A percentile compares a stretch with the other conserved stretches of the same genome.
These are phyloP conservation scores for Brassicogethes aeneus DNA, from an alignment of 2,888 invertebrate species.

Conservation along the genomic window DNA sequence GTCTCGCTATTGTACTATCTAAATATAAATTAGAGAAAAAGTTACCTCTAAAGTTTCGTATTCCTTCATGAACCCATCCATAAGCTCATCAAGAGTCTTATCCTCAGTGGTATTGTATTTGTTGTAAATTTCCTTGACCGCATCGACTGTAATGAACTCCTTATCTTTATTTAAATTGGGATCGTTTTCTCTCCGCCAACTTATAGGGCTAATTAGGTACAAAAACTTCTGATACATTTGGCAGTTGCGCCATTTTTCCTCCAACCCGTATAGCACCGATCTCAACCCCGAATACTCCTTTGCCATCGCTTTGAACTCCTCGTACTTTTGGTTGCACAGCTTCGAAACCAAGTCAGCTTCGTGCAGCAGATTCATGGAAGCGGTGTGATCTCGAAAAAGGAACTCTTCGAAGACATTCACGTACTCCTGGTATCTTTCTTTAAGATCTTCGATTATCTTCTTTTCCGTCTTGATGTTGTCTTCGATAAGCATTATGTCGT, in stretches of 20 bases:
- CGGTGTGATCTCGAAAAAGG: constrained; percentile 51
- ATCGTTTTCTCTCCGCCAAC: constrained; percentile 49
- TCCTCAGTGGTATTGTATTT: constrained; percentile 25
- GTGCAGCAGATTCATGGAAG: constrained; percentile 48
- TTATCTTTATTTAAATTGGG: constrained; percentile 5
- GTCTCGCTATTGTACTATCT: too few relatives aligned
- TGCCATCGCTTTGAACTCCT: constrained; percentile 42
- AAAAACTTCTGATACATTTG: constrained; percentile 61
- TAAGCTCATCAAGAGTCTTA: constrained; percentile 33
- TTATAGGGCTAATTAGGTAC: constrained; percentile 55
- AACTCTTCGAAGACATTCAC: constrained; percentile 51
- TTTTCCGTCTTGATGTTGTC: constrained; percentile 47
- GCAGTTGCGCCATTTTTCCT: constrained; percentile 52
- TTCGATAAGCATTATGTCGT: constrained; percentile 45
- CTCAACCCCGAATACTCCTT: constrained; percentile 36
- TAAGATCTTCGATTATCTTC: constrained; percentile 41
- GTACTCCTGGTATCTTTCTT: constrained; percentile 44
- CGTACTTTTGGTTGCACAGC: constrained; percentile 40
- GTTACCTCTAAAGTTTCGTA: constrained; percentile 23
- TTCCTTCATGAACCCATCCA: constrained; percentile 45
- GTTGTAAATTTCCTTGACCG: constrained; percentile 23
- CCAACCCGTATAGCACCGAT: constrained; percentile 46
- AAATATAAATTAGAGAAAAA: too few relatives aligned
- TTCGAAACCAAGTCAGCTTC: constrained; percentile 43
- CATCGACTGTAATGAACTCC: constrained; percentile 10